Conservation (phyloP, 2,797 vertebrate genomes). For the Tamandua tetradactyla region DNA sequence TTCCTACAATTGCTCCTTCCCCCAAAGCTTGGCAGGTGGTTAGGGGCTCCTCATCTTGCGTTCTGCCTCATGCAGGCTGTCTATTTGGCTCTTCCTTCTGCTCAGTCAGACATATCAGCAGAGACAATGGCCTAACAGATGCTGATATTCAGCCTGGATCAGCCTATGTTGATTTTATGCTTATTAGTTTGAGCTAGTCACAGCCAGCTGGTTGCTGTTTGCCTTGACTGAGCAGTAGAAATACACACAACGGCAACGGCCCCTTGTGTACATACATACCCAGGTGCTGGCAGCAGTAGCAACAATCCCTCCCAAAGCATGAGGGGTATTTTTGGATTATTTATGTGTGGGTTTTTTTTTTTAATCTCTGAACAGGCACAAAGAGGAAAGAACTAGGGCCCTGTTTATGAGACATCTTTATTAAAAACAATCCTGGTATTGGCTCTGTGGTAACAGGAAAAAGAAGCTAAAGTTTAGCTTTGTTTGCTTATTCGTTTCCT, state of each 20-base stretch:
- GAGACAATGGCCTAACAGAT: conserved; percentile 76
- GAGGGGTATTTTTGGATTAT: conserved; percentile 5
- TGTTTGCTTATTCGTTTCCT: conserved; percentile 40
- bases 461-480: neutral
- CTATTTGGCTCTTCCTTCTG: conserved; percentile 64
- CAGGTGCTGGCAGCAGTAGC: conserved; percentile 36
- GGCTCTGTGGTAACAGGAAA: neutral
- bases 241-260: conserved; percentile 31
- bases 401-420: neutral
- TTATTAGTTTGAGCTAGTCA: conserved; percentile 72
- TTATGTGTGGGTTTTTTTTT: neutral
- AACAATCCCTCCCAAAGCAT: neutral
- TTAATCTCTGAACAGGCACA: neutral
- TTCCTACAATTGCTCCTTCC: neutral
- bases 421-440: neutral
- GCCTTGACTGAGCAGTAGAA: conserved; percentile 72
- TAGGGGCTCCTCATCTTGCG: neutral
- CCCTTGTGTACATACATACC: neutral
- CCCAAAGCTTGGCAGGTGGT: neutral
- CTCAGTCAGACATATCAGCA: conserved; percentile 65
- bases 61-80: conserved; percentile 55
- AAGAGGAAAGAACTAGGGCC: neutral
- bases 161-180: conserved; percentile 77
- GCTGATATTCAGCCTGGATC: conserved; percentile 75
- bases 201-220: conserved; percentile 78